These are phyloP conservation scores for Neostethus bicornis DNA, from an alignment of 2,797 vertebrate genomes.

Conservation along the genomic window DNA sequence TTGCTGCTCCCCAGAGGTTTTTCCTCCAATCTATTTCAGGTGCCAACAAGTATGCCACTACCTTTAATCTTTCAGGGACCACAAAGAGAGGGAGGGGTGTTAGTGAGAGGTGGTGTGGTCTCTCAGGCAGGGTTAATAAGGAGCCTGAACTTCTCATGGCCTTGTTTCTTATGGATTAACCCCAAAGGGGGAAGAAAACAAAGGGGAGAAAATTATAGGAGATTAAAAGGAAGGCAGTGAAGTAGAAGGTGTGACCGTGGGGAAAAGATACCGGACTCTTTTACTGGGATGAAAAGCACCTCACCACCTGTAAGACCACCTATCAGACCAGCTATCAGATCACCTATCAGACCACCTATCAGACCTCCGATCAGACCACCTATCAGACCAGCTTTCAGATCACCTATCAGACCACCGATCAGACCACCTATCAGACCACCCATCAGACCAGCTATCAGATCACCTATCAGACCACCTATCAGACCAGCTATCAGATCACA, in stretches of 20 bases:
- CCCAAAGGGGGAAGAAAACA: constrained; percentile 7
- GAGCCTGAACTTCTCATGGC: constrained; percentile 31
- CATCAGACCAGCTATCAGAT: no score
- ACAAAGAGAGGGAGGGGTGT: neutral
- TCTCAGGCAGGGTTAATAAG: constrained; percentile 49
- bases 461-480: no score
- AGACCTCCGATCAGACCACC: no score
- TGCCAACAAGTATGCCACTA: constrained; percentile 27
- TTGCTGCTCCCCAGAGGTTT: constrained; percentile 9
- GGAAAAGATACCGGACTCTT: constrained; percentile 37
- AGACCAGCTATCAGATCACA: no score
- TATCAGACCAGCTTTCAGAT: no score
- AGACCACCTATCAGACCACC: no score
- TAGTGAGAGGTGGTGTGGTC: neutral
- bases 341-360: no score
- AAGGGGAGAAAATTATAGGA: neutral
- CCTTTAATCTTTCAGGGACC: constrained; percentile 10
- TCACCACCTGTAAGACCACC: constrained; percentile 22
- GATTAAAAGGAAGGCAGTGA: neutral
- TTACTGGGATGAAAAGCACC: constrained; percentile 30
- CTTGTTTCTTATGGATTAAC: constrained; percentile 55
- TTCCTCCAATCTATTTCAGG: constrained; percentile 35
- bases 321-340: constrained; percentile 33
- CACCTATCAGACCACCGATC: no score
- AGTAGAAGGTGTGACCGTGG: constrained; percentile 1